A percentile compares a stretch with the other conserved stretches of the same genome.
Evolutionary conservation across 2,888 invertebrate species (phyloP).

Genomic region (Oconnorella tubifera): DNA sequence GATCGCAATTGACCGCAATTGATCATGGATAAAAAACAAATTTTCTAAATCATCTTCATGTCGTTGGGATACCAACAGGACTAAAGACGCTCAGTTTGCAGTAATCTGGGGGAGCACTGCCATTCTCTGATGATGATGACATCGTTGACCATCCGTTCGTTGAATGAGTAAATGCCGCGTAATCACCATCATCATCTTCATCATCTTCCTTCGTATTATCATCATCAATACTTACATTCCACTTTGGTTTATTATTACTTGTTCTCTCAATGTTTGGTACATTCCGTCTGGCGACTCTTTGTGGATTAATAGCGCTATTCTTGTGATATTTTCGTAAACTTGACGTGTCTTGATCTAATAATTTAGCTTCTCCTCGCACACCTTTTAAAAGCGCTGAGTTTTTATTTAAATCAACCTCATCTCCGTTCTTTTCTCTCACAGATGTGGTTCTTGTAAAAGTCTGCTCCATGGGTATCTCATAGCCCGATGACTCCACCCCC

Average conservation of each 20-base stretch:
- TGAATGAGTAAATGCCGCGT: neutral
- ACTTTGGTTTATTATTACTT: neutral
- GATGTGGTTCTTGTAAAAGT: no score
- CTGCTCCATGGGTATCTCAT: no score
- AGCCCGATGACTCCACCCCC: no score
- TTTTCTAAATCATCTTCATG: conserved; percentile 1
- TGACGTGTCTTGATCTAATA: neutral
- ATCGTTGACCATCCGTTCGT: conserved; percentile 6
- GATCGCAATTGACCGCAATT: no score
- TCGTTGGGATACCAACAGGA: conserved; percentile 9
- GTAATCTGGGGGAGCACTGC: neutral
- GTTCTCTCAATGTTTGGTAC: no score
- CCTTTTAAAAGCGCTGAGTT: no score
- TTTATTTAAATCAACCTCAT: no score
- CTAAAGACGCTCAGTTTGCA: conserved; percentile 9
- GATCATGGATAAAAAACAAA: no score
- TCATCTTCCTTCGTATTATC: neutral
- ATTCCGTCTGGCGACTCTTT: no score
- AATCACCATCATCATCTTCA: conserved; percentile 2
- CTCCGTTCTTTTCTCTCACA: no score
- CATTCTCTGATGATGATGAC: conserved; percentile 10
- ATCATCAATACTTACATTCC: neutral
- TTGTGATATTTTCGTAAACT: no score
- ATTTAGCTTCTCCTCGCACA: neutral
- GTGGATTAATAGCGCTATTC: no score